These are phyloP conservation scores for Sepioteuthis lessoniana DNA, from an alignment of 2,888 invertebrate species.

Conservation along the genomic window DNA sequence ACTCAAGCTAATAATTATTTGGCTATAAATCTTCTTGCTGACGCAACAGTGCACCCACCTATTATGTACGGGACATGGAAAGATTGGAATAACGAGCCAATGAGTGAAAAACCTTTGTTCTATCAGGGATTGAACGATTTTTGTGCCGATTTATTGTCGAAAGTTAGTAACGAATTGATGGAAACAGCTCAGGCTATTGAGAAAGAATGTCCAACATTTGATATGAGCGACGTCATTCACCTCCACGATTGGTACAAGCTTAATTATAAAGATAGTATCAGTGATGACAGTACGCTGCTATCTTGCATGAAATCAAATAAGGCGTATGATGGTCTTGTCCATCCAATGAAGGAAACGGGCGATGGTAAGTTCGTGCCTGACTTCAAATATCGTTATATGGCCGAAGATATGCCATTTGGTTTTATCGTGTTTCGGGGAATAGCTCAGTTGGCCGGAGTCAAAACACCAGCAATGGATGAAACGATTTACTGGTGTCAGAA, in stretches of 20 bases:
- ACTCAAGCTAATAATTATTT: conserved; percentile 60
- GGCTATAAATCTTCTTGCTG: conserved; percentile 64
- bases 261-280: conserved; percentile 59
- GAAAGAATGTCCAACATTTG: conserved; percentile 54
- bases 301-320: conserved; percentile 60
- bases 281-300: conserved; percentile 56
- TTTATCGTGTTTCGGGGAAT: conserved; percentile 65
- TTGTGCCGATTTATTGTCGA: conserved; percentile 59
- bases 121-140: conserved; percentile 65
- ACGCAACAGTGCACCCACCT: conserved; percentile 65
- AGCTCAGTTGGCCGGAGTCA: conserved; percentile 60
- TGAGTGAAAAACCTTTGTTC: conserved; percentile 61
- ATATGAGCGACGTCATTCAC: conserved; percentile 61
- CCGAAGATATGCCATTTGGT: conserved; percentile 66
- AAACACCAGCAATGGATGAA: conserved; percentile 62
- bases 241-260: conserved; percentile 62
- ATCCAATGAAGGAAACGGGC: conserved; percentile 60
- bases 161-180: conserved; percentile 62
- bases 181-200: conserved; percentile 61
- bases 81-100: conserved; percentile 62
- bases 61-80: conserved; percentile 65
- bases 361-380: conserved; percentile 62
- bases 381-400: conserved; percentile 63
- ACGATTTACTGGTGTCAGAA: conserved; percentile 64
- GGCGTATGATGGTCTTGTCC: conserved; percentile 62